Base-by-base conservation (phyloP, 1,140 invertebrate species). In the Brachionus paranguensis region DNA sequence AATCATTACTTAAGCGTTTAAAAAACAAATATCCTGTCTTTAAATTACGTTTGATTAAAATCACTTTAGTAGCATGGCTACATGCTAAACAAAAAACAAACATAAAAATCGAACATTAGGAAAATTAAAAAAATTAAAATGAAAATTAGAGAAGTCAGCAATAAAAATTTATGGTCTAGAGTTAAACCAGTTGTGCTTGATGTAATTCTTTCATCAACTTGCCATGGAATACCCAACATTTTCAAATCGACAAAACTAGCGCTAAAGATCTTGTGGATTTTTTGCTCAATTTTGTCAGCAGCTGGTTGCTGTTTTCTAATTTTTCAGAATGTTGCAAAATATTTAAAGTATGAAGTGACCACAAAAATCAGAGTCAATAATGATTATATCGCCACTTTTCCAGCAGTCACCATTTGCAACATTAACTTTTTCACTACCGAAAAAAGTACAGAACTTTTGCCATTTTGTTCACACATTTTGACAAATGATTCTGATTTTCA, bases 181-280 rank as follows among this genome's bases (percentile, higher is more conserved):
- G 3, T 64, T 0, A 27, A 64, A 64, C 11, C 10, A 24, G 20
- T 11, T 64, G 10, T 64, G 3, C 11, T 33, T 33, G 64, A 68
- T 68, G 27, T 33, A 24, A 41, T 68, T 4, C 33, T 68, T 14
- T 68, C 65, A 29, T 79, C 78, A 37, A 79, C 78, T 14, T 37
- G 50, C 33, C 78, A 79, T 55, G 78, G 78, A 11, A 79, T 79
- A 17, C 78, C 78, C 4, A 79, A 79, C 41, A 53, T 79, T 14
- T 79, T 79, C 29, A 29, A 27, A 8, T 60, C 78, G 41, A 50
- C 7, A 41, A 79, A 14, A 27, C 4, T 55, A 1, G 11, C 55
- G 8, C 11, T 79, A 1, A 79, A 79, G 47, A 4, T 50, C 3
- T 20, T 79, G 11, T 79, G 78, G 78, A 29, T 24, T 27, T 12